A percentile compares a stretch with the other conserved stretches of the same genome.
Conservation (phyloP, 2,113 vertebrate species). For the Calidris pugnax region DNA sequence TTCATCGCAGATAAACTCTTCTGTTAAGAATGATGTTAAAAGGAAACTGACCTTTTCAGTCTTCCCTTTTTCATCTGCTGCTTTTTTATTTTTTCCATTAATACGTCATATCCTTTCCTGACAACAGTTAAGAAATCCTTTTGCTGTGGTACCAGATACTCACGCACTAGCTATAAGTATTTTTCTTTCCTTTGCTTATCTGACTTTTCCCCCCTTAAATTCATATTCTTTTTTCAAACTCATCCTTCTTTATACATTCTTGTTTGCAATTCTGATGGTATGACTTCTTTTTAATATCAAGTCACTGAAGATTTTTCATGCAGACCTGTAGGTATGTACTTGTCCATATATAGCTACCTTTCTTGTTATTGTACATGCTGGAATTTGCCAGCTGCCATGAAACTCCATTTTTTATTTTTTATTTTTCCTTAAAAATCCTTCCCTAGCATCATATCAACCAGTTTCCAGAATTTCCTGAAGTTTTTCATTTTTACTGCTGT, state of each 20-base stretch:
- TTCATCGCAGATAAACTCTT: background rate
- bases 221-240: background rate
- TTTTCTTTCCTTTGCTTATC: background rate
- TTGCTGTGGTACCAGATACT: background rate
- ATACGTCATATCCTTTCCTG: background rate
- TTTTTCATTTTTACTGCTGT: background rate
- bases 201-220: background rate
- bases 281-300: background rate
- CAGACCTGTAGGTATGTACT: background rate
- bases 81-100: background rate
- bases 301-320: background rate
- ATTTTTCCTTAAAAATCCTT: background rate
- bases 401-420: background rate
- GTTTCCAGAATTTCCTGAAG: background rate
- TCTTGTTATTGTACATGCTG: background rate
- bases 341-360: background rate
- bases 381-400: background rate
- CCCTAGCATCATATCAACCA: background rate
- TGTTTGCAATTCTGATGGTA: background rate
- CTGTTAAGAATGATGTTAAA: background rate
- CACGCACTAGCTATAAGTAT: background rate
- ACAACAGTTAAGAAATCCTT: background rate
- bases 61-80: background rate
- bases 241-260: background rate
- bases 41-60: background rate